Percentiles rank a stretch among this genome's conserved stretches.
Conservation (phyloP, 1,140 invertebrate genomes). For the Pogonognathellus flavescens region DNA sequence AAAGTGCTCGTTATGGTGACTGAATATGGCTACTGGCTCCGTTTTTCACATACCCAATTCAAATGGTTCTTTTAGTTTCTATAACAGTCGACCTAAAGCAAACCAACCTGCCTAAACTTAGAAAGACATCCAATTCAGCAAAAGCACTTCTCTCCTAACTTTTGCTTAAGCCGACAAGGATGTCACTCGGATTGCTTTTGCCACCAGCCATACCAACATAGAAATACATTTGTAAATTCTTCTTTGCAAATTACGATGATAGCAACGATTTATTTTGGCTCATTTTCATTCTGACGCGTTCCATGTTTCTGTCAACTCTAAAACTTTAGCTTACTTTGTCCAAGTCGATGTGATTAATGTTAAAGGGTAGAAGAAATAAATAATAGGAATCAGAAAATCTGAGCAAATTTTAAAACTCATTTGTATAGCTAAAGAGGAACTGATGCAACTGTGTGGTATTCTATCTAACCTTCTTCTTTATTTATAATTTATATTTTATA, state of each 20-base stretch:
- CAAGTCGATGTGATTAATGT: neutral
- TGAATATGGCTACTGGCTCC: neutral
- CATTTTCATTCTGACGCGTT: neutral
- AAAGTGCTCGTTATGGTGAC: slow-evolving; percentile 34
- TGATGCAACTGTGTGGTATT: too few species aligned
- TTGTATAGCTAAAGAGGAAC: too few species aligned
- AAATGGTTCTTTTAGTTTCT: neutral
- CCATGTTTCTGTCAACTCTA: neutral
- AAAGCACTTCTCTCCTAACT: neutral
- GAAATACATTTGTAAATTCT: slow-evolving; percentile 36
- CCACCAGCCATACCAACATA: neutral
- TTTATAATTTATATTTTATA: too few species aligned
- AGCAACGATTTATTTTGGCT: slow-evolving; percentile 26
- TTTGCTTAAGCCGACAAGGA: slow-evolving; percentile 4
- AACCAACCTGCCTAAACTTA: slow-evolving; percentile 1
- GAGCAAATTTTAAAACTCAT: too few species aligned
- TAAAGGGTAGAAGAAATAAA: neutral
- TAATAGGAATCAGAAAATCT: neutral
- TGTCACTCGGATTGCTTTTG: slow-evolving; percentile 14
- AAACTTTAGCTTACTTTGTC: slow-evolving; percentile 14
- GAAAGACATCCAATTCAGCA: slow-evolving; percentile 26
- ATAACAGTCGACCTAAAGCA: neutral
- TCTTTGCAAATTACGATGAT: slow-evolving; percentile 38
- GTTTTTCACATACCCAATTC: neutral
- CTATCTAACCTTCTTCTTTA: too few species aligned